Evolutionary conservation across 1,140 invertebrate species (phyloP).

Genomic region (Tetranychus cinnabarinus): DNA sequence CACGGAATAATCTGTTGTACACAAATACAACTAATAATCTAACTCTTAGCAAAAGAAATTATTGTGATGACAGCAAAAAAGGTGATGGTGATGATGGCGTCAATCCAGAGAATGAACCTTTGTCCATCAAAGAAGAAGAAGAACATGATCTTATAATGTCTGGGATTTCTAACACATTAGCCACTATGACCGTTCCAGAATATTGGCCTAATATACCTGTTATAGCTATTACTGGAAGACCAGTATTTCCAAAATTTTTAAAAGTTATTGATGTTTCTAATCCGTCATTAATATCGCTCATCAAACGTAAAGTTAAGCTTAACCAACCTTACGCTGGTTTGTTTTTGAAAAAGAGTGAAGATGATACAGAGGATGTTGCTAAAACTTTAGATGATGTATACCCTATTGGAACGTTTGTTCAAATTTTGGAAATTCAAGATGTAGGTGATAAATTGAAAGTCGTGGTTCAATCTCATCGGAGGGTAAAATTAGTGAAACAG

Average conservation of each 20-base stretch:
- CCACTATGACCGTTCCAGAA: conserved; percentile 62
- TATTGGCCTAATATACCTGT: conserved; percentile 85
- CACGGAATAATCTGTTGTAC: no score
- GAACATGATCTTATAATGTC: no score
- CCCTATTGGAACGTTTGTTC: conserved; percentile 79
- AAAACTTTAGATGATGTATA: conserved; percentile 65
- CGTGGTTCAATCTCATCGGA: conserved; percentile 76
- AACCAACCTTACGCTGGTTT: conserved; percentile 95
- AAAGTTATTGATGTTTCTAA: conserved; percentile 89
- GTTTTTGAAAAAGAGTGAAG: conserved; percentile 79
- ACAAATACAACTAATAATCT: no score
- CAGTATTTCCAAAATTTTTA: conserved; percentile 91
- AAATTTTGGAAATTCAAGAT: conserved; percentile 93
- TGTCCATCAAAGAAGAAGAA: no score
- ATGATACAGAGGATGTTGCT: conserved; percentile 66
- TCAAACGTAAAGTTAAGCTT: conserved; percentile 76
- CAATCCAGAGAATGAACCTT: no score
- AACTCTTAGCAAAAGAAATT: no score
- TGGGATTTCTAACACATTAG: background rate
- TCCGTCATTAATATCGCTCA: conserved; percentile 60
- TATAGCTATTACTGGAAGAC: conserved; percentile 76
- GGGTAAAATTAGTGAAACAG: conserved; percentile 14
- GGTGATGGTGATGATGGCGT: no score
- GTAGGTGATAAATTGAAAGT: conserved; percentile 69
- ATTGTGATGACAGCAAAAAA: no score